Percentiles rank a stretch among this genome's conserved stretches.
Conservation (phyloP, 2,113 vertebrate genomes). For the Prochilodus magdalenae region DNA sequence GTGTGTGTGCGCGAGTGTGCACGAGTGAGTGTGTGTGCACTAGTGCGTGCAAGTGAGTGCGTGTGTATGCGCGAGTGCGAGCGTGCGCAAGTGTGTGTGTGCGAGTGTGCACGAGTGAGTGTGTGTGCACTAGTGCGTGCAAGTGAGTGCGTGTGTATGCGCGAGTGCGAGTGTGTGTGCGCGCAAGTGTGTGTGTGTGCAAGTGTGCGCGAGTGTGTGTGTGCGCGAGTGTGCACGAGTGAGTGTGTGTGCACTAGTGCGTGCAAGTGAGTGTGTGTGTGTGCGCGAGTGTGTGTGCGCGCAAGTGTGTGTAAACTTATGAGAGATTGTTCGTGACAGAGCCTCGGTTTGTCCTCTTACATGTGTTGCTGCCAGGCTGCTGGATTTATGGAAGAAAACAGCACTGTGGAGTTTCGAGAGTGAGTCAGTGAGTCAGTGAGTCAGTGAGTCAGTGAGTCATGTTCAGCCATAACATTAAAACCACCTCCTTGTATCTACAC, state of each 20-base stretch:
- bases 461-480: too few species aligned
- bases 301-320: too few species aligned
- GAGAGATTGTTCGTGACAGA: background rate
- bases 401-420: background rate
- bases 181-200: too few species aligned
- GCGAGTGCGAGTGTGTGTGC: too few species aligned
- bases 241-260: too few species aligned
- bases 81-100: background rate
- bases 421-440: background rate
- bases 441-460: background rate
- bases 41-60: background rate
- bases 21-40: background rate
- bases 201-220: too few species aligned
- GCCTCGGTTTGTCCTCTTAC: background rate
- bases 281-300: too few species aligned
- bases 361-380: background rate
- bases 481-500: too few species aligned
- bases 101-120: background rate
- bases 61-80: slow-evolving; percentile 1
- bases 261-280: background rate
- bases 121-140: too few species aligned
- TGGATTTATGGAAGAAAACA: background rate
- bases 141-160: too few species aligned
- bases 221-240: too few species aligned
- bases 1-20: background rate